Evolutionary conservation across 1,140 invertebrate species (phyloP).

Genomic region (Triops cancriformis): DNA sequence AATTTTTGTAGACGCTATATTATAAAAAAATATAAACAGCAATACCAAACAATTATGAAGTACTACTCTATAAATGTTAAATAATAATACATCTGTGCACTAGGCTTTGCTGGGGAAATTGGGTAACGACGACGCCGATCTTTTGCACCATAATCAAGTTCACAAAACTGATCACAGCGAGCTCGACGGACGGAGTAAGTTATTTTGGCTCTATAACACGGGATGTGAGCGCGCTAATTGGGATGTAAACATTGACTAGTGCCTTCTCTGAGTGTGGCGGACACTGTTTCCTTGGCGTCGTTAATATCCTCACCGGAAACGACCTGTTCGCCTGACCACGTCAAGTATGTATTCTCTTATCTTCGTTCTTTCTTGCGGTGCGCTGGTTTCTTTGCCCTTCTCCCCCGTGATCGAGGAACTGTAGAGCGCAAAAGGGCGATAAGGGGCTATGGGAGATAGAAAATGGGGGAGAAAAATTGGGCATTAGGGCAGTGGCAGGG

Average conservation of each 20-base stretch:
- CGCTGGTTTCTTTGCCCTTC: not conserved
- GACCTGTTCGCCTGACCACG: slow-evolving; percentile 25
- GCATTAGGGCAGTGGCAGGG: not conserved
- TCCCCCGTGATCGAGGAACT: not conserved
- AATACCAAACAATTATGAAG: not conserved
- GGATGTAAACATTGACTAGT: slow-evolving; percentile 4
- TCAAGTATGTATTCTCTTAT: slow-evolving; percentile 16
- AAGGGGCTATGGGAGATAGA: no score
- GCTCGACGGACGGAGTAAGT: slow-evolving; percentile 8
- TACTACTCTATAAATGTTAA: not conserved
- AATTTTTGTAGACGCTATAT: no score
- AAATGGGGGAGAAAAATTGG: not conserved
- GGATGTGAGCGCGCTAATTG: not conserved
- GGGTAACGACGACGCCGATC: not conserved
- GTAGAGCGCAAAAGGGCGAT: no score
- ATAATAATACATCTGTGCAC: not conserved
- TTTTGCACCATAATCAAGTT: not conserved
- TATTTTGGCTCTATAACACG: not conserved
- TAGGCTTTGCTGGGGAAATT: not conserved
- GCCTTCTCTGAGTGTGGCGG: slow-evolving; percentile 23
- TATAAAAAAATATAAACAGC: no score
- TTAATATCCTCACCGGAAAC: slow-evolving; percentile 26
- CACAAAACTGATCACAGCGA: not conserved
- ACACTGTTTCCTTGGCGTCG: slow-evolving; percentile 23
- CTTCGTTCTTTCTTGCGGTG: not conserved